phyloP scores from a whole-genome alignment of 2,797 vertebrate species.

The Xenops minutus region DNA sequence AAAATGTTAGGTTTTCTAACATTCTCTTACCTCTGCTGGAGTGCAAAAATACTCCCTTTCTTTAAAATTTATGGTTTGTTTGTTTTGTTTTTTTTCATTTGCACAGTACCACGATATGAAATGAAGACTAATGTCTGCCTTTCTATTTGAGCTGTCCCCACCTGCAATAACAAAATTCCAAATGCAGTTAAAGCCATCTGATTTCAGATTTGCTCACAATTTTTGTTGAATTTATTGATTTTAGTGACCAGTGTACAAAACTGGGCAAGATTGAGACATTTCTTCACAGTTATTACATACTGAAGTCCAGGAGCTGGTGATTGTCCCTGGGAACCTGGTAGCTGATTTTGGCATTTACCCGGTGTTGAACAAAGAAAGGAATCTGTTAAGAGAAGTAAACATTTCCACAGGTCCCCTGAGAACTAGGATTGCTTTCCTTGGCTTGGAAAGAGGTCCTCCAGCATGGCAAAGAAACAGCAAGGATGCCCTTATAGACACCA shows the following conservation, averaged over 20 bases:
- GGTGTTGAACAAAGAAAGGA: background rate
- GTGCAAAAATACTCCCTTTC: background rate
- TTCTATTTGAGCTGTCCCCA: background rate
- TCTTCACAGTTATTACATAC: fast-evolving
- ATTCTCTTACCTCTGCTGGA: background rate
- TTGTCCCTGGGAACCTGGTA: background rate
- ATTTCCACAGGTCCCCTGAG: background rate
- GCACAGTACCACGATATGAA: background rate
- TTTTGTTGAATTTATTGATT: background rate
- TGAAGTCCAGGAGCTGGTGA: background rate
- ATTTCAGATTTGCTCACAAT: background rate
- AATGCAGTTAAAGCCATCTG: background rate
- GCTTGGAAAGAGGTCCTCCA: background rate
- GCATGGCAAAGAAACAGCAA: background rate
- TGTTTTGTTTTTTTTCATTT: background rate
- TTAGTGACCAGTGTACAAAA: background rate
- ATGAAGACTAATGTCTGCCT: background rate
- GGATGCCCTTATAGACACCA: background rate
- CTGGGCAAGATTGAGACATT: background rate
- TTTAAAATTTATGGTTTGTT: background rate
- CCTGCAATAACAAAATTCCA: background rate
- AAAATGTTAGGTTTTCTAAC: background rate
- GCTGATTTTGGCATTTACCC: background rate
- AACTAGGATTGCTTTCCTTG: background rate
- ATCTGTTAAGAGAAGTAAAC: background rate